A percentile compares a stretch with the other conserved stretches of the same genome.
Evolutionary conservation across 2,888 invertebrate species (phyloP).

Genomic region (Aphidoletes aphidimyza): DNA sequence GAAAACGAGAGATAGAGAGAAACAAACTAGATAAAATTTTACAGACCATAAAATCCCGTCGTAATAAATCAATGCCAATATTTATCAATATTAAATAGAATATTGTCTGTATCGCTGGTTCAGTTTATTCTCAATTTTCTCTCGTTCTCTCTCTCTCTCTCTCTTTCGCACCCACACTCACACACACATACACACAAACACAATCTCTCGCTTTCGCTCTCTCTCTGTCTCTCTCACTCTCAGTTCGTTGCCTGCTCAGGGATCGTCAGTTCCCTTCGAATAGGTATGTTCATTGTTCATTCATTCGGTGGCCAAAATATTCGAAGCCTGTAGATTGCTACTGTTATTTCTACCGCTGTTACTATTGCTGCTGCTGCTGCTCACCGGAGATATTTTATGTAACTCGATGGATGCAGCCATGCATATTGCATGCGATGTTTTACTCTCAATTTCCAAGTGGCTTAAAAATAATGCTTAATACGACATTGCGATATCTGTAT

Average conservation of each 20-base stretch:
- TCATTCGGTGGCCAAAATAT: constrained; percentile 24
- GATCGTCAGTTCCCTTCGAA: background rate
- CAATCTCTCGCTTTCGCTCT: too few relatives aligned
- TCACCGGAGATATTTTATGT: constrained; percentile 27
- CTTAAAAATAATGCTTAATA: constrained; percentile 46
- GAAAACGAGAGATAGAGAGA: background rate
- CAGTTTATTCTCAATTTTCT: background rate
- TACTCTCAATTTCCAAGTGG: constrained; percentile 47
- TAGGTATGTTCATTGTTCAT: constrained; percentile 30
- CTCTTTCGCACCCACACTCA: too few relatives aligned
- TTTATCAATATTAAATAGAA: constrained; percentile 56
- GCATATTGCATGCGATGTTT: constrained; percentile 36
- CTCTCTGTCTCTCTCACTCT: too few relatives aligned
- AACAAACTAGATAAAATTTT: constrained; percentile 38
- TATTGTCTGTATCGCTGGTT: constrained; percentile 20
- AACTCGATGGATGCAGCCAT: background rate
- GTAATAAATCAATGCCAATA: constrained; percentile 55
- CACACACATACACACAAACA: too few relatives aligned
- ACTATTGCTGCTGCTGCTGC: background rate
- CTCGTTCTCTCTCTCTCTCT: background rate
- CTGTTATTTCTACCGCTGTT: too few relatives aligned
- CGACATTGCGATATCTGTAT: constrained; percentile 12
- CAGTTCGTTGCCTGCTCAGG: background rate
- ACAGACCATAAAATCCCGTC: constrained; percentile 53
- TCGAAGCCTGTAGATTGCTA: too few relatives aligned